phyloP scores from a whole-genome alignment of 2,888 invertebrate species.

The Microctonus aethiopoides region DNA sequence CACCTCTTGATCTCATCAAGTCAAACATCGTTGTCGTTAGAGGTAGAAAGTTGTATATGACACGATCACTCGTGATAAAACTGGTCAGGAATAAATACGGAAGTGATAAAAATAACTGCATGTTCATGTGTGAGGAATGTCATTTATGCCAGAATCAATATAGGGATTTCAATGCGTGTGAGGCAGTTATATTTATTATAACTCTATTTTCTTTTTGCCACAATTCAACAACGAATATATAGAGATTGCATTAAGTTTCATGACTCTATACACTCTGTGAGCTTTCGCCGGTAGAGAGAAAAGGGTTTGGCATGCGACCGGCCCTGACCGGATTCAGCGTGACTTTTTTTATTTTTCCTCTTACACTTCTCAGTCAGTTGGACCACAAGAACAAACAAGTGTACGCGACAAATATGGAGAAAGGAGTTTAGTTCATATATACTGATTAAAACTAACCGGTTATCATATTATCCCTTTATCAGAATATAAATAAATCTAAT shows the following conservation, averaged over 20 bases:
- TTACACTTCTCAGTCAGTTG: not conserved
- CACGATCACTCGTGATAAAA: not conserved
- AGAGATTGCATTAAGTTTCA: not conserved
- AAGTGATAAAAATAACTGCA: not conserved
- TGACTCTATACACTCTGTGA: conserved; percentile 34
- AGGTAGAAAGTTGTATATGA: not conserved
- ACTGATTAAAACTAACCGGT: not conserved
- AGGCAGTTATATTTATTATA: not conserved
- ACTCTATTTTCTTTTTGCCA: no score
- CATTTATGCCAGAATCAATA: not conserved
- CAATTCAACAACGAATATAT: not conserved
- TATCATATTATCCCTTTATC: not conserved
- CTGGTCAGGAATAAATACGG: not conserved
- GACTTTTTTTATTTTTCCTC: not conserved
- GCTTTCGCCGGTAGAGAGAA: conserved; percentile 36
- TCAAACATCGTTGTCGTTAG: not conserved
- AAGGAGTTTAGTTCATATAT: not conserved
- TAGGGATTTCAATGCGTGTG: not conserved
- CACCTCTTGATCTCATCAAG: not conserved
- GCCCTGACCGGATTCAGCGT: conserved; percentile 42
- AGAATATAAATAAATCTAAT: not conserved
- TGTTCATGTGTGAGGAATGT: not conserved
- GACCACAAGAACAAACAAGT: not conserved
- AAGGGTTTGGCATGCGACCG: conserved; percentile 39
- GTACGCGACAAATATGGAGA: not conserved